Conservation (phyloP, 2,797 vertebrate species). For the Lacerta agilis region DNA sequence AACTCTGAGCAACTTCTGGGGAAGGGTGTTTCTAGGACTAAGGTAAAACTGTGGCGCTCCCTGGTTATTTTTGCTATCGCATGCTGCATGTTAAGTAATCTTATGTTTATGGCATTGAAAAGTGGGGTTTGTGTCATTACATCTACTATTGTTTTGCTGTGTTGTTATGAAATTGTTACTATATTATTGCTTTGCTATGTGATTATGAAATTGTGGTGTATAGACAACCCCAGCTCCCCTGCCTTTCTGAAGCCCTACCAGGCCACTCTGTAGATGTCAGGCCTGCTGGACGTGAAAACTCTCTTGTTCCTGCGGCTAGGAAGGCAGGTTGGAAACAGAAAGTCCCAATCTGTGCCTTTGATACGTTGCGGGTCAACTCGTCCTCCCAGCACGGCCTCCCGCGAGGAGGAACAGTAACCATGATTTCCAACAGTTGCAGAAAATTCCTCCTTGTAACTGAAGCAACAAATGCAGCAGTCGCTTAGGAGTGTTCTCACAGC, state of each 20-base stretch:
- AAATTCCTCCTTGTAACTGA: constrained; percentile 50
- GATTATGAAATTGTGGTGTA: too few relatives aligned
- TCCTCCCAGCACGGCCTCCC: neutral
- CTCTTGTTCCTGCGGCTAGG: constrained; percentile 26
- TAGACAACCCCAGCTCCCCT: too few relatives aligned
- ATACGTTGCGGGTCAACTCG: neutral
- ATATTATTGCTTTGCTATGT: too few relatives aligned
- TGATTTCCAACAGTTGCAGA: constrained; percentile 52
- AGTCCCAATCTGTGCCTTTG: constrained; percentile 26
- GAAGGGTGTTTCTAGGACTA: too few relatives aligned
- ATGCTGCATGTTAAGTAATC: too few relatives aligned
- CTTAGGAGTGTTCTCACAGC: constrained; percentile 52
- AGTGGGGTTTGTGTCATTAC: too few relatives aligned
- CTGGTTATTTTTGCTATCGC: too few relatives aligned
- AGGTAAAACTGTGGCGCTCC: too few relatives aligned
- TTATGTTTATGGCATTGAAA: too few relatives aligned
- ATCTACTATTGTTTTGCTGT: too few relatives aligned
- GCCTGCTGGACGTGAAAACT: neutral
- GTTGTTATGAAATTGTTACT: too few relatives aligned
- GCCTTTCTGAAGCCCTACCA: neutral
- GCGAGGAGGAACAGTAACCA: constrained; percentile 8
- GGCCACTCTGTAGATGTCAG: neutral
- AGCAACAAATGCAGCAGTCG: constrained; percentile 47
- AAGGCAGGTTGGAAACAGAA: neutral
- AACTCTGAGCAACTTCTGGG: too few relatives aligned